Conservation (phyloP, 1,140 invertebrate species). For the Rhagoletis pomonella region DNA sequence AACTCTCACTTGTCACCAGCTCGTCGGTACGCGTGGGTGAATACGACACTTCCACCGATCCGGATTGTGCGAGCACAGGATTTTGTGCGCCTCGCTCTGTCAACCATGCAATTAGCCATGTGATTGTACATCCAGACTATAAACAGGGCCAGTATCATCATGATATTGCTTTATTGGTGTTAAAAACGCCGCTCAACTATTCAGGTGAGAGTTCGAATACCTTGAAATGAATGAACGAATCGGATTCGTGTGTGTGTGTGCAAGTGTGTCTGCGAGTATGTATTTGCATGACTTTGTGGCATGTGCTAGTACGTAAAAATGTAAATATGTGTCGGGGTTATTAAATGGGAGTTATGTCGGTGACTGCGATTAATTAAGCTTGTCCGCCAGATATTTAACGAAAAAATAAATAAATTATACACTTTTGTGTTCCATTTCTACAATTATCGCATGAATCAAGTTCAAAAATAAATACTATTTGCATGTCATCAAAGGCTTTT, state of each 20-base stretch:
- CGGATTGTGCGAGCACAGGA: conserved; percentile 79
- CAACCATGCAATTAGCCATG: conserved; percentile 80
- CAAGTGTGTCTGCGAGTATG: background rate
- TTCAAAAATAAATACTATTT: conserved; percentile 32
- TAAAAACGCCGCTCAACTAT: conserved; percentile 80
- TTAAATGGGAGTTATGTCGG: conserved; percentile 41
- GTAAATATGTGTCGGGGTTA: background rate
- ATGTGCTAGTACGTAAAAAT: background rate
- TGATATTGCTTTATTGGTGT: conserved; percentile 81
- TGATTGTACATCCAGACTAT: conserved; percentile 82
- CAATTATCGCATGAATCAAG: conserved; percentile 46
- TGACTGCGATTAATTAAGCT: conserved; percentile 32
- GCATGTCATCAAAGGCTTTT: conserved; percentile 39
- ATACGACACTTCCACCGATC: conserved; percentile 78
- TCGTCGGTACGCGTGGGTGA: conserved; percentile 80
- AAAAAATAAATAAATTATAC: background rate
- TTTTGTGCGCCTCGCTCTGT: conserved; percentile 81
- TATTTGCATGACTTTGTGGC: too few relatives aligned
- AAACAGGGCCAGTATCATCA: conserved; percentile 81
- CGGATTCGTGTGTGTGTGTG: background rate
- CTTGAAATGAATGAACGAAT: background rate
- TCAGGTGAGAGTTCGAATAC: conserved; percentile 76
- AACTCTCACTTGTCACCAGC: conserved; percentile 57
- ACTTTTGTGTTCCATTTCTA: conserved; percentile 15
- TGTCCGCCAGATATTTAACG: background rate